Conservation (phyloP, 2,113 vertebrate species). For the Bubo blakistoni region DNA sequence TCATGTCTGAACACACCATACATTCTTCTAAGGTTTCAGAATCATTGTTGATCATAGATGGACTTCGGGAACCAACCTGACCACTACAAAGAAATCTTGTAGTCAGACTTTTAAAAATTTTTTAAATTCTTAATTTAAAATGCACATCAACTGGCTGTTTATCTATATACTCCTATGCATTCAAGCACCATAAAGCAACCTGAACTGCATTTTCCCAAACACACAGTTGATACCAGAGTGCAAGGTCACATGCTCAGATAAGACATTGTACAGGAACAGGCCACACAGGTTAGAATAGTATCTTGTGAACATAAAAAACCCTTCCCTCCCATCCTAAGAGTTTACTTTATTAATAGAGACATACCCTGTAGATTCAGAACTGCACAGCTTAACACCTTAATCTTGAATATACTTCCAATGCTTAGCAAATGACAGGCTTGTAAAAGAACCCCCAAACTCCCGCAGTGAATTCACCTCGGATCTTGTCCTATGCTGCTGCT, state of each 20-base stretch:
- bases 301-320: accelerated
- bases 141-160: background rate
- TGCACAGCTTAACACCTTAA: background rate
- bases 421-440: background rate
- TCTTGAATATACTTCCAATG: background rate
- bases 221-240: background rate
- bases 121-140: background rate
- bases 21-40: slow-evolving; percentile 97
- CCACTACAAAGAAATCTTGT: slow-evolving; percentile 75
- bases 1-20: slow-evolving; percentile 99
- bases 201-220: background rate
- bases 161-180: background rate
- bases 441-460: background rate
- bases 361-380: background rate
- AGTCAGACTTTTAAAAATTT: background rate
- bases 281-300: background rate
- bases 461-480: accelerated
- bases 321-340: background rate
- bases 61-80: slow-evolving; percentile 94
- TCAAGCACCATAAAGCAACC: background rate
- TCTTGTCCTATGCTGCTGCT: background rate
- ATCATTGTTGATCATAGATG: slow-evolving; percentile 93
- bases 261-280: background rate
- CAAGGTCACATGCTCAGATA: background rate
- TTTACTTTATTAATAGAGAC: no score